Evolutionary conservation across 2,113 vertebrate species (phyloP), one percentile per base, ranked within the genome.

Genomic region (Gnathochromis pfefferi): DNA sequence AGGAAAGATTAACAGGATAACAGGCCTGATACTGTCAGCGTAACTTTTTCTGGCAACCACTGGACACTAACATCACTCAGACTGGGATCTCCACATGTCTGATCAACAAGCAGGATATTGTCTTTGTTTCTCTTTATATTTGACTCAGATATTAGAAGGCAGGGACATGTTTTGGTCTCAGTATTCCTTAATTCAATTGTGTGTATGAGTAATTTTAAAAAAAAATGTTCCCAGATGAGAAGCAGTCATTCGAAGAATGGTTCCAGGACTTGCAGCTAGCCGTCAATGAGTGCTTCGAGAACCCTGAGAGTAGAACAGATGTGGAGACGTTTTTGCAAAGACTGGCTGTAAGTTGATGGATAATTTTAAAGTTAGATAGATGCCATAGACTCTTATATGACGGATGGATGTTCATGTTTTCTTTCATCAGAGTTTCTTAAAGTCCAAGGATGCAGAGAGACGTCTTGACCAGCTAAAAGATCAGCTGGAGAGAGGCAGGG

Each of bases 251-350:
- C 90, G 97, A 97, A 60, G 96, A 97, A 33, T 98, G 97, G 97
- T 96, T 98, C 93, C 96, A 96, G 96, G 97, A 95, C 70, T 60
- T 96, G 85, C 97, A 97, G 92, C 81, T 97, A 19, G 97, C 95
- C 9, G 96, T 98, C 83, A 97, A 98, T 7, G 98, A 98, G 33
- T 98, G 98, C 87, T 99, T 98, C 87, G 97, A 98, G 80, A 95
- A 97, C 45, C 96, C 97, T 11, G 97, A 98, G 96, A 96, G 95
- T 58, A 97, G 95, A 90, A 38, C 17, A 1, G 87, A 94, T 11
- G 70, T 97, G 80, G 97, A 98, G 90, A 96, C 95, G 6, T 97
- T 94, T 31, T 91, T 97, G 57, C 96, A 97, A 42, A 97, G 93
- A 86, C 95, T 99, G 60, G 92, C 93, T 81, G 98, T 99, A 90